Conservation (phyloP, 2,888 invertebrate genomes). For the Cinara cedri region DNA sequence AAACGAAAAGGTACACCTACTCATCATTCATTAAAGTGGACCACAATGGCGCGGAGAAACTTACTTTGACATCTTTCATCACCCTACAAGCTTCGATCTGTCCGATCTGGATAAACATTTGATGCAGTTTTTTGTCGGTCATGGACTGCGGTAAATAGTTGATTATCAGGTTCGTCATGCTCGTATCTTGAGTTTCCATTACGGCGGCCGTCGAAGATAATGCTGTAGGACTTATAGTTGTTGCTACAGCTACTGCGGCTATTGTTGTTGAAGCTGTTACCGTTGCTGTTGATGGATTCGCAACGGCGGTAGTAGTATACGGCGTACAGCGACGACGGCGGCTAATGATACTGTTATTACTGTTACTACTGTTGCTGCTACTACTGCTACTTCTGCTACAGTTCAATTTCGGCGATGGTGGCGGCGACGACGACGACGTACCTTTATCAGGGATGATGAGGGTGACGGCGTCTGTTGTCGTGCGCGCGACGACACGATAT, state of each 20-base stretch:
- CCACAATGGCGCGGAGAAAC: constrained; percentile 19
- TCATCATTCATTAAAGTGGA: too few relatives aligned
- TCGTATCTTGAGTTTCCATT: constrained; percentile 58
- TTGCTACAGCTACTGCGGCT: background rate
- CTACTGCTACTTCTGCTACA: background rate
- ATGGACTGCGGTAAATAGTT: constrained; percentile 95
- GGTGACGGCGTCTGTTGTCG: constrained; percentile 46
- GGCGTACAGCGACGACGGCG: constrained; percentile 2
- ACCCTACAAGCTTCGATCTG: constrained; percentile 89
- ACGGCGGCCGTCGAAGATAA: background rate
- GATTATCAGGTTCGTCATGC: constrained; percentile 83
- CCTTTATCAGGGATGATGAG: constrained; percentile 49
- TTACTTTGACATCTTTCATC: constrained; percentile 86
- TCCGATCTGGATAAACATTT: constrained; percentile 86
- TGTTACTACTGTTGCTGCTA: background rate
- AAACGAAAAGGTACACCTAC: too few relatives aligned
- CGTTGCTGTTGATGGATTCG: background rate
- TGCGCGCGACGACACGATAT: constrained; percentile 36
- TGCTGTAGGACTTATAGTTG: background rate
- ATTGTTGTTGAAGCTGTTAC: background rate
- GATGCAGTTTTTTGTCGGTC: constrained; percentile 87
- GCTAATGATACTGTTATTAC: background rate
- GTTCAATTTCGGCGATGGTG: constrained; percentile 1
- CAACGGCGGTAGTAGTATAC: background rate
- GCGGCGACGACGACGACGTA: constrained; percentile 27